Base-by-base conservation (phyloP, 2,888 invertebrate species). In the Norana najaformis region DNA sequence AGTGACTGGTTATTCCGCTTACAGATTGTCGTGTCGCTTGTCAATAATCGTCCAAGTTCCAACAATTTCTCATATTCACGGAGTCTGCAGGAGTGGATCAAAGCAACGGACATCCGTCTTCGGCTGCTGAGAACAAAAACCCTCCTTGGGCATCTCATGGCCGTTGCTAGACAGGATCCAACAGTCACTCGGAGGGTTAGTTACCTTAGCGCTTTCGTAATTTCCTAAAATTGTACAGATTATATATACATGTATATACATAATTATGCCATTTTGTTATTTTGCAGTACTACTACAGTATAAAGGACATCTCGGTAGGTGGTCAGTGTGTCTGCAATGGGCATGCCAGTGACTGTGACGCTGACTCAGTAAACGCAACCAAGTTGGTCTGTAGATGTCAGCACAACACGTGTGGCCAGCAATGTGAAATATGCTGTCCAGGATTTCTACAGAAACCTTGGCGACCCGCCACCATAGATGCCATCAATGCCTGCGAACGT, bases 291-390 rank as follows among this genome's bases (percentile, higher is more conserved):
- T 99, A 98, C 96, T 99, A 99, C 96, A 98, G 99, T 92, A 98
- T 99, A 93, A 98, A 99, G 96, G 99, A 99, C 95, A 98, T 99
- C 93, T 98, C 98, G 94, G 98, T 99, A 93, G 99, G 99, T 18
- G 99, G 99, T 30, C 96, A 99, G 13, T 99, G 99, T 95, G 98
- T 99, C 96, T 99, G 99, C 95, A 99, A 99, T 93, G 99, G 99
- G 0, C 99, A 99, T 94, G 99, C 99, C 0, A 97, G 97, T 92
- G 97, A 97, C 1, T 97, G 97, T 89, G 97, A 98, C 97, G 93
- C 94, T 1, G 95, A 95, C 94, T 97, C 97, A 0, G 96, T 96
- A 39, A 97, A 97, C 93, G 96, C 97, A 0, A 97, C 96, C 92
- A 97, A 98, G 92, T 96, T 98, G 30, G 96, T 97, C 0, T 99